Evolutionary conservation across 2,888 invertebrate genomes (phyloP), one percentile per base, ranked within the genome.

Genomic region (Hoplodrina blanda): DNA sequence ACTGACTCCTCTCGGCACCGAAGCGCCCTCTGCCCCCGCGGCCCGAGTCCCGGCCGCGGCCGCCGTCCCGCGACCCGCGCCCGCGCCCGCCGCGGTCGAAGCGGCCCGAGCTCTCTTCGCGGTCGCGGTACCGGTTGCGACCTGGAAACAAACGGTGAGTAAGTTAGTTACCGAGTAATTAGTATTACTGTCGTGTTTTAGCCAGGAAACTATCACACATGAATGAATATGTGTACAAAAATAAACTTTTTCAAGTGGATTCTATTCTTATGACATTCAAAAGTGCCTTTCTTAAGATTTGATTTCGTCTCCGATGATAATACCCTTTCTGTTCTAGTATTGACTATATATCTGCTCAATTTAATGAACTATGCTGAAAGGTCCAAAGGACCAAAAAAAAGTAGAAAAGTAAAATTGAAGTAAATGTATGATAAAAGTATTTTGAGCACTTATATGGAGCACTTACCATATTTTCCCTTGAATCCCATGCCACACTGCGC

Each of bases 401-500:
- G 3, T 15, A 8, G 37, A 37, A 37, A 8, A 25, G 25, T 25
- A 25, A 25, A 25, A 25, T 25, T 25, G 25, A 25, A 25, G 25
- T 25, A 37, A 37, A 8, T 37, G 37, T 37, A 37, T 37, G 8
- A 37, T 37, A 37, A 8, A 46, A 15, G 44, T 13, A 50, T n/a
- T 19, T 6, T 19, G 25, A 0, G n/a, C n/a, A n/a, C n/a, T n/a
- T n/a, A n/a, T n/a, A n/a, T n/a, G n/a, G 11, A 41, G n/a, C 17
- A 62, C 91, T 89, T 66, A 95, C 95, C 91, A 69, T 90, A 95
- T 87, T 95, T 95, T 1, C 95, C 95, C 71, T 94, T 95, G 90
- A 96, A 96, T 72, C 96, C 96, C 93, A 94, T 94, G 1, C 96
- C 96, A 65, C 96, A 96, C 80, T 96, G 95, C 11, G 98, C 97